A percentile compares a stretch with the other conserved stretches of the same genome.
phyloP scores from a whole-genome alignment of 37 sponge, comb jelly and placozoan genomes.

The Cladorhizidae sp. region DNA sequence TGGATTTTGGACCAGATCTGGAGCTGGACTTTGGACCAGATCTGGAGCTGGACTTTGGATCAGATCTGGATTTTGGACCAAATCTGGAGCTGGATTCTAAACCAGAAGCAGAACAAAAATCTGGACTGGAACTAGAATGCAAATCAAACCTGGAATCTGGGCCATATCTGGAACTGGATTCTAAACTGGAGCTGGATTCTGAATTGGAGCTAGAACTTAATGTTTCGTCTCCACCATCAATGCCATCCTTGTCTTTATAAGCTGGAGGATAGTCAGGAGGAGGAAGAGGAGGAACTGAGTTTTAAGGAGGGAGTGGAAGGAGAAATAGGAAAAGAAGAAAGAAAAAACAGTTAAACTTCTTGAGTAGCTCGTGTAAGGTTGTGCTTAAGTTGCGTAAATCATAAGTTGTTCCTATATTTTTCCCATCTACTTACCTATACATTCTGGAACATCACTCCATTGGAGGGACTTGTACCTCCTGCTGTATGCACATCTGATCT shows the following conservation, averaged over 20 bases:
- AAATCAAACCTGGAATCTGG: no score
- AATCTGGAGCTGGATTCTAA: no score
- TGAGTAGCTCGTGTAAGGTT: neutral
- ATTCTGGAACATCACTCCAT: conserved; percentile 3
- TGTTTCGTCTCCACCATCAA: no score
- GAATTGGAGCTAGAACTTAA: no score
- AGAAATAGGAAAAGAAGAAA: no score
- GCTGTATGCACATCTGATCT: neutral
- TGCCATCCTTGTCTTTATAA: neutral
- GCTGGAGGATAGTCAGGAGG: no score
- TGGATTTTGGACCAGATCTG: neutral
- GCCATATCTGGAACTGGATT: no score
- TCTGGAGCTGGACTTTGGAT: neutral
- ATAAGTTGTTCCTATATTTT: neutral
- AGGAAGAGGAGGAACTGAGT: no score
- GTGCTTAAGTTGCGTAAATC: neutral
- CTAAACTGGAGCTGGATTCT: no score
- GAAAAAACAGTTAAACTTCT: neutral
- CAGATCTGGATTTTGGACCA: neutral
- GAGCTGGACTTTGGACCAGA: neutral
- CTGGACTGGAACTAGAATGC: neutral
- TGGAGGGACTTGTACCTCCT: neutral
- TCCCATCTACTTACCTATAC: conserved; percentile 8
- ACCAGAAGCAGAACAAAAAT: neutral
- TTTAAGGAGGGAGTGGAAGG: no score